Base-by-base conservation (phyloP, 2,888 invertebrate genomes). In the Lasioglossum leucozonium region DNA sequence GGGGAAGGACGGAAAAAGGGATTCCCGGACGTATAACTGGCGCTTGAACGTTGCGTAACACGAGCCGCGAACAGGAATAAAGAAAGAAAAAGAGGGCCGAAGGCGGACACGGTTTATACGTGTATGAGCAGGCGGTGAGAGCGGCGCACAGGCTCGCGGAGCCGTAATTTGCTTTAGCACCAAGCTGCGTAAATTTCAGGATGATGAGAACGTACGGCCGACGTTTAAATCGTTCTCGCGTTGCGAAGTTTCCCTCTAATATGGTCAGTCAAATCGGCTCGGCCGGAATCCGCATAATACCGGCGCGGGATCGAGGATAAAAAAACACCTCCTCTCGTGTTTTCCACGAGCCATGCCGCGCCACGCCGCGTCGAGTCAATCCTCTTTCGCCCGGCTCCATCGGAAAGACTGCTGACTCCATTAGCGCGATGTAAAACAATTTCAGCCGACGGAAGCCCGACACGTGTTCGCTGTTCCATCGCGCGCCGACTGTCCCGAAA, bases 161-260 rank as follows among this genome's bases (percentile, higher is more conserved):
- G 90, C n/a, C 89, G 91, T 92, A 93, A 93, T 93, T 93, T 92
- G 90, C 91, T 91, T 90, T 90, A 89, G 87, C 89, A 84, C 80
- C 72, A 83, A n/a, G 85, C 85, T 82, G 85, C 91, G 90, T 93
- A 93, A 93, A 93, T 93, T 93, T 89, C 84, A 82, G 85, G 89
- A 87, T 91, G 92, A 93, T 91, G 93, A 91, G 90, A 92, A 93
- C 91, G 89, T 91, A 92, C 90, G 92, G 85, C 80, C 85, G 80
- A 71, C 89, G 90, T 88, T 92, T 92, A 92, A 91, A 88, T 74
- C 83, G 85, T 89, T 91, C 86, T 72, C 47, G n/a, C n/a, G 62
- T 37, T 72, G 82, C 58, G 72, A 86, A 88, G 86, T 90, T 89
- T 86, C 81, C 75, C 88, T 85, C 82, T 91, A 91, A 90, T 89